Percentiles rank a stretch among this genome's conserved stretches.
These are phyloP conservation scores for Drosophila suzukii DNA, from an alignment of 1,140 invertebrate species.

Conservation along the genomic window DNA sequence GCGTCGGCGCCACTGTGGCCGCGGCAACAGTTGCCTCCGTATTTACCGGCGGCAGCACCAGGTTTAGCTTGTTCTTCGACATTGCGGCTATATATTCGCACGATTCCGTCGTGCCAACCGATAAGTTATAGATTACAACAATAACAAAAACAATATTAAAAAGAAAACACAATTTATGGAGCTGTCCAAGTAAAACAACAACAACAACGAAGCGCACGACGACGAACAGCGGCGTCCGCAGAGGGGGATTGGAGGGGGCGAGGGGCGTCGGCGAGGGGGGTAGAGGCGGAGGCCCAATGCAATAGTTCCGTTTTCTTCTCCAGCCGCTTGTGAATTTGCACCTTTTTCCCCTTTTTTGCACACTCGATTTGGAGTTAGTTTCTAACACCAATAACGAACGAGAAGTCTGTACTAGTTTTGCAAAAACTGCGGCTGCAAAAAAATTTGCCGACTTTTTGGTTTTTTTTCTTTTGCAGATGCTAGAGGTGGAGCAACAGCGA, in stretches of 20 bases:
- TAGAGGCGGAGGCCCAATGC: slow-evolving; percentile 1
- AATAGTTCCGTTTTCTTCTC: not conserved
- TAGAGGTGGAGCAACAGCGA: no score
- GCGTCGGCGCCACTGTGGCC: slow-evolving; percentile 88
- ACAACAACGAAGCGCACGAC: slow-evolving; percentile 4
- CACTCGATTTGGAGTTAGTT: not conserved
- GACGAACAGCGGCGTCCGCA: slow-evolving; percentile 1
- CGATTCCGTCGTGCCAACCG: not conserved
- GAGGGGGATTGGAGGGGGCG: not conserved
- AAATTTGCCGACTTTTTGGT: slow-evolving; percentile 8
- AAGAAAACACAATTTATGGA: not conserved
- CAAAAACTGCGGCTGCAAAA: not conserved
- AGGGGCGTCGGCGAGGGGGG: slow-evolving; percentile 2
- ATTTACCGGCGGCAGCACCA: slow-evolving; percentile 94
- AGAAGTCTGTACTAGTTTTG: not conserved
- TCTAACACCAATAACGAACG: not conserved
- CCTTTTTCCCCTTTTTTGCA: not conserved
- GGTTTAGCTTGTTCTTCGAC: slow-evolving; percentile 97
- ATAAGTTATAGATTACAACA: slow-evolving; percentile 8
- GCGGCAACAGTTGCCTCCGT: slow-evolving; percentile 89
- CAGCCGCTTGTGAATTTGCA: not conserved
- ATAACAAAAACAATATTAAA: slow-evolving; percentile 12
- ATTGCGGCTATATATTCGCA: slow-evolving; percentile 84
- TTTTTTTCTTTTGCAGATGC: not conserved
- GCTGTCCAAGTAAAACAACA: not conserved